phyloP scores from a whole-genome alignment of 2,888 invertebrate species.

The Nebria brevicollis region DNA sequence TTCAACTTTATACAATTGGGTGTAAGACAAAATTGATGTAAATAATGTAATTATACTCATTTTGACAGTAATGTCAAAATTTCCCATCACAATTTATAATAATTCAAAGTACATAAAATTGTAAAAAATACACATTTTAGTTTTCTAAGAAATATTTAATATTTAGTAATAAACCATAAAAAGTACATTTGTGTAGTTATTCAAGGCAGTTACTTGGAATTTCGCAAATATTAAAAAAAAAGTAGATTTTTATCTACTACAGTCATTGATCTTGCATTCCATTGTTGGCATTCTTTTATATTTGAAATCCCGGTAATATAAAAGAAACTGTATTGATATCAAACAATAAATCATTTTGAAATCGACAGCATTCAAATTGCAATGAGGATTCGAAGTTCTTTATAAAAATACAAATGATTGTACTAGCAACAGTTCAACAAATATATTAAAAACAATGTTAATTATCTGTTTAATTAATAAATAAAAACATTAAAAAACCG shows the following conservation, averaged over 20 bases:
- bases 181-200: neutral
- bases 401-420: neutral
- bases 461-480: neutral
- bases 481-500: neutral
- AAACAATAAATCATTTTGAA: neutral
- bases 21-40: too few relatives aligned
- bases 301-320: neutral
- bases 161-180: neutral
- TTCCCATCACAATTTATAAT: too few relatives aligned
- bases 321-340: neutral
- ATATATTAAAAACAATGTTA: neutral
- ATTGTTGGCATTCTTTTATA: neutral
- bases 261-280: neutral
- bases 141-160: neutral
- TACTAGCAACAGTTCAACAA: neutral
- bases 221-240: neutral
- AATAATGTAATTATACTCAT: too few relatives aligned
- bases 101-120: too few relatives aligned
- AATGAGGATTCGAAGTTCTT: neutral
- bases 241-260: neutral
- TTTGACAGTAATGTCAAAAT: too few relatives aligned
- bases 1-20: too few relatives aligned
- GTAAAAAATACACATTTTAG: neutral
- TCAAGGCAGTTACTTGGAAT: neutral
- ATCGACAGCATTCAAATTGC: neutral